Evolutionary conservation across 2,113 vertebrate genomes (phyloP).

Genomic region (Thunnus maccoyii): DNA sequence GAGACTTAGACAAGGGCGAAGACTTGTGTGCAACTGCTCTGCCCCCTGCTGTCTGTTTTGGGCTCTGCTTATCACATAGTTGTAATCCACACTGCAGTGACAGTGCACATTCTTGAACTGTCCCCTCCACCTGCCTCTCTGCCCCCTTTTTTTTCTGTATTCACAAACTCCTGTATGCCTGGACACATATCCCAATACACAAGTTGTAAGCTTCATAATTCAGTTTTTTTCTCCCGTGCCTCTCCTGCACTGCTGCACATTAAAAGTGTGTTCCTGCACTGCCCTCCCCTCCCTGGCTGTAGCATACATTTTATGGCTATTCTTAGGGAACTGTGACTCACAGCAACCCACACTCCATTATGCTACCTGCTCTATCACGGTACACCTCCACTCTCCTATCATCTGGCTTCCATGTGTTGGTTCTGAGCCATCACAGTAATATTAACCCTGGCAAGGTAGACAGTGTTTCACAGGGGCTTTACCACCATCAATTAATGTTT

Average conservation of each 20-base stretch:
- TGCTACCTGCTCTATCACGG: constrained; percentile 60
- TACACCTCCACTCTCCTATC: constrained; percentile 51
- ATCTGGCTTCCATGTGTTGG: constrained; percentile 54
- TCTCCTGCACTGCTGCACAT: constrained; percentile 18
- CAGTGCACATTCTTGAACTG: constrained; percentile 74
- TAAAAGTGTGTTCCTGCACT: constrained; percentile 16
- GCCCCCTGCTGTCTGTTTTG: constrained; percentile 74
- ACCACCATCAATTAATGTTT: too few relatives aligned
- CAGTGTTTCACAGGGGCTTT: background rate
- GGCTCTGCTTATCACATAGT: constrained; percentile 28
- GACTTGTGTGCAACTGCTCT: constrained; percentile 48
- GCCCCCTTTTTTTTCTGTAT: constrained; percentile 1
- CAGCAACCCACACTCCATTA: constrained; percentile 61
- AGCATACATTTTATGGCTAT: constrained; percentile 49
- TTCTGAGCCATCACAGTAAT: constrained; percentile 23
- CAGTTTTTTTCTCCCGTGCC: background rate
- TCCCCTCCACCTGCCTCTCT: constrained; percentile 20
- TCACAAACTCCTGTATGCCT: constrained; percentile 8
- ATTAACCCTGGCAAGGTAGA: constrained; percentile 4
- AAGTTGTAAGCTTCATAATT: constrained; percentile 16
- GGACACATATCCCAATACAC: background rate
- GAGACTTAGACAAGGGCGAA: constrained; percentile 16
- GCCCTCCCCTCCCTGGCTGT: constrained; percentile 12
- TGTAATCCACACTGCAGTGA: constrained; percentile 66
- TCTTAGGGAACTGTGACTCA: constrained; percentile 71